Percentiles rank a stretch among this genome's conserved stretches.
Evolutionary conservation across 2,797 vertebrate genomes (phyloP).

Genomic region (Scleropages formosus): DNA sequence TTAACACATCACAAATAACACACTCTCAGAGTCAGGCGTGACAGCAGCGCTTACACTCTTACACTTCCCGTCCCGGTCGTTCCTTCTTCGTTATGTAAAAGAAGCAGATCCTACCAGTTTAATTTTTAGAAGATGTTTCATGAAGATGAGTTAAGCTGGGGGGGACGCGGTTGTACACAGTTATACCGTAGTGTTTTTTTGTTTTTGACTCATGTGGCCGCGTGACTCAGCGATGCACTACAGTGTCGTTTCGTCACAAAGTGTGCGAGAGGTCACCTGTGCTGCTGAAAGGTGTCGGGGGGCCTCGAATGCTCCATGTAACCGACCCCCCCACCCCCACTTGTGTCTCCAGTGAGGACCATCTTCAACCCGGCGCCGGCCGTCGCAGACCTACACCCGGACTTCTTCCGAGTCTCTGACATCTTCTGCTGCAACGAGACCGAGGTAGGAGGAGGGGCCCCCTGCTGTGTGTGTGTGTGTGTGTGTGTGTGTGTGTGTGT

Average conservation of each 20-base stretch:
- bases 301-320: not conserved
- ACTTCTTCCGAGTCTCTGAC: slow-evolving; percentile 83
- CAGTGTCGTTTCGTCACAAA: not conserved
- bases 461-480: too few relatives aligned
- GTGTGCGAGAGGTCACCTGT: slow-evolving; percentile 52
- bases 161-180: not conserved
- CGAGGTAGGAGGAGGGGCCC: slow-evolving; percentile 76
- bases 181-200: not conserved
- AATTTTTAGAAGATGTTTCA: not conserved
- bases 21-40: too few relatives aligned
- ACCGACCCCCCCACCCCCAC: slow-evolving; percentile 37
- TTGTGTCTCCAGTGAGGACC: slow-evolving; percentile 79
- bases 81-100: not conserved
- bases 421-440: slow-evolving; percentile 97
- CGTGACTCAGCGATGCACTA: not conserved
- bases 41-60: not conserved
- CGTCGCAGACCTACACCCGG: slow-evolving; percentile 76
- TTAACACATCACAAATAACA: too few relatives aligned
- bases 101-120: not conserved
- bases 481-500: too few relatives aligned
- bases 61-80: not conserved
- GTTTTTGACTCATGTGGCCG: not conserved
- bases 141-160: not conserved
- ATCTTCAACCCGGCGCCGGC: slow-evolving; percentile 96
- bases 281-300: slow-evolving; percentile 21